Evolutionary conservation across 2,797 vertebrate genomes (phyloP), one percentile per base, ranked within the genome.

Genomic region (Craterocephalus amniculus): DNA sequence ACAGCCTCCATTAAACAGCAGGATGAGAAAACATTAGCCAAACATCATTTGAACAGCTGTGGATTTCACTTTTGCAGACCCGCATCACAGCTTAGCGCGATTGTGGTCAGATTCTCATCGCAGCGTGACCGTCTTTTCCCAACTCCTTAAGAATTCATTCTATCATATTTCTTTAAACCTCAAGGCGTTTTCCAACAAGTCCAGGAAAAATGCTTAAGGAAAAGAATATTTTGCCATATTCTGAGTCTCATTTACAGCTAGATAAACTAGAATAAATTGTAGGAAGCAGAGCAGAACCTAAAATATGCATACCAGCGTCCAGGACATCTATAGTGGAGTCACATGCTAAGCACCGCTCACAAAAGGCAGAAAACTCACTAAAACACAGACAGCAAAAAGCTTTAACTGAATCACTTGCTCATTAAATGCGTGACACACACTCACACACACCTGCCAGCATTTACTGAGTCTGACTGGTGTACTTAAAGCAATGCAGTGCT

Each of bases 181-280:
- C 45, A 22, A 12, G 22, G 9, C 4, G 2, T 24, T 51, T 51
- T 52, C 22, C 12, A 26, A 26, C 3, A 27, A 52, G 49, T 55
- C 14, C 3, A 55, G 14, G 27, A 16, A 31, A 52, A 52, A 6
- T 10, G 16, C 3, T 18, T 55, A 9, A 29, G 52, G 51, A 29
- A 14, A 54, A 27, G 4, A 55, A 1, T 13, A 11, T 26, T 13
- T 27, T 48, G 20, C 6, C 26, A 13, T 52, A 52, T 3, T 18
- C 52, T 61, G 72, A 29, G 38, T 56, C 52, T 83, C 73, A 63
- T 85, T 91, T 88, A 86, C 84, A 59, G 58, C 79, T 14, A 71
- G 40, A 87, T 83, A 79, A 81, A 34, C 74, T 52, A 77, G 75
- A 77, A 60, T 83, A 81, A 88, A 90, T 83, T 76, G 70, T 4